Evolutionary conservation across 2,797 vertebrate species (phyloP), one percentile per base, ranked within the genome.

Genomic region (Myotis findleyi): DNA sequence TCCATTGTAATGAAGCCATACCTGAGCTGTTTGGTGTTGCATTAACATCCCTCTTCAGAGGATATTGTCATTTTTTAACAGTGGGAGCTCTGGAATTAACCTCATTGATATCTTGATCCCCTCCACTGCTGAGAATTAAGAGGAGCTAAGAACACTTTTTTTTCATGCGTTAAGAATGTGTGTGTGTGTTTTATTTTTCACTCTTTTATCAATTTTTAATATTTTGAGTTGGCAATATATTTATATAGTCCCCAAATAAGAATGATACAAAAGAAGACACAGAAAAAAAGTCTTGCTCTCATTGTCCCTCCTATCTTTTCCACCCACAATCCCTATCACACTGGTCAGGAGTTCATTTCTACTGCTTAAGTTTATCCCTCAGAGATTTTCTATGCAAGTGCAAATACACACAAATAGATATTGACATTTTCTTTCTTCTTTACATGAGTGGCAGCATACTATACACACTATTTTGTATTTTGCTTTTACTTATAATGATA

Each of bases 221-320:
- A 87, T 51, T 80, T 92, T 89, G 21, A 94, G 11, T 75, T 89
- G 68, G 8, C 5, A 44, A 47, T 62, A 17, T 81, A 69, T 41
- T 80, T 12, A 21, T 71, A 33, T 57, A 25, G 41, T 73, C 72
- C 12, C 77, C 55, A 86, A 94, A 76, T 76, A 17, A 96, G 91
- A 95, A 83, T 77, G 68, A 79, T 20, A 9, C 17, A n/a, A 81
- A 36, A 71, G 71, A 27, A 77, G 51, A 23, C 7, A 53, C 0
- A 85, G 21, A 1, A 80, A 13, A 89, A 80, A 72, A n/a, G 2
- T 69, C n/a, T 73, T 47, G 10, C 0, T 87, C 6, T 64, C 3
- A 36, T 2, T 68, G 3, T 73, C 47, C 71, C 2, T 17, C 7
- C 55, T 30, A 2, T 62, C 12, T 92, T 85, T 85, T n/a, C 7